Conservation (phyloP, 1,140 invertebrate genomes). For the Procambarus virginalis region DNA sequence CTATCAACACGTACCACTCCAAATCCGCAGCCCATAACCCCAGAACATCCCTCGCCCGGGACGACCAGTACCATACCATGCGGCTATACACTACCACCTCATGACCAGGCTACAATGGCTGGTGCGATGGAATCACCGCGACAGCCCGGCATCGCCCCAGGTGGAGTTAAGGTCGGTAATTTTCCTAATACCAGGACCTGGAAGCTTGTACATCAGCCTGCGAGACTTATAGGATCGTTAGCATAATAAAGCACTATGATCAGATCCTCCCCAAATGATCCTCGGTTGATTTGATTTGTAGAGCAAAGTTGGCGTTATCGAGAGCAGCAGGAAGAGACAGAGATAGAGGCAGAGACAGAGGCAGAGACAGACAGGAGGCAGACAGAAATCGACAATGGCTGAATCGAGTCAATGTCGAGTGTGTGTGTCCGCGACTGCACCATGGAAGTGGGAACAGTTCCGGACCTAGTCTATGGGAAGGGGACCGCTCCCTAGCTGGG, state of each 20-base stretch:
- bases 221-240: slow-evolving; percentile 29
- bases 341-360: neutral
- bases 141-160: neutral
- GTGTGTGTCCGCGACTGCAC: neutral
- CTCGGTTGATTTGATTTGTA: neutral
- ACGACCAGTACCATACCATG: neutral
- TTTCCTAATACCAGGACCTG: slow-evolving; percentile 40
- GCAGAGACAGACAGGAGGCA: neutral
- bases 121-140: neutral
- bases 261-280: neutral
- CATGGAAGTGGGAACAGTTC: neutral
- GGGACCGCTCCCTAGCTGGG: neutral
- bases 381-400: neutral
- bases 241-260: slow-evolving; percentile 41
- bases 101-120: neutral
- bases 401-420: neutral
- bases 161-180: slow-evolving; percentile 29
- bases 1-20: no score
- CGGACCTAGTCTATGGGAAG: no score
- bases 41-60: neutral
- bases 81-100: neutral
- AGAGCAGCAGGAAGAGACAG: neutral
- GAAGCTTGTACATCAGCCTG: slow-evolving; percentile 6
- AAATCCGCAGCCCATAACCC: no score
- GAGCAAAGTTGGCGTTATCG: slow-evolving; percentile 12